A percentile compares a stretch with the other conserved stretches of the same genome.
These are phyloP conservation scores for Pseudocheirus occidentalis DNA, from an alignment of 2,797 vertebrate genomes.

Conservation along the genomic window DNA sequence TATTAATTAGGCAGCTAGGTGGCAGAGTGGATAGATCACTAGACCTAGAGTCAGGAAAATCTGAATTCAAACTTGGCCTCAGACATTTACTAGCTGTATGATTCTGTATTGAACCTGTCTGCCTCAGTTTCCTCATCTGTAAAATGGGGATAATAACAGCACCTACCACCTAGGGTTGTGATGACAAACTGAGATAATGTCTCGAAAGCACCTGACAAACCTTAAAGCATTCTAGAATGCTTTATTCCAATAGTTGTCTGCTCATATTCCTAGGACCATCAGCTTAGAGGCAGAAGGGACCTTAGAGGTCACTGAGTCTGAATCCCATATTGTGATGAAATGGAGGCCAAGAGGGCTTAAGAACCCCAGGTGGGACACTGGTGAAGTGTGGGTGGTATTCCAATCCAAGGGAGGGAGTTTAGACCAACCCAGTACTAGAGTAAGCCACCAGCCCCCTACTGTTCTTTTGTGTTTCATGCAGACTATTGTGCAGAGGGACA, in stretches of 20 bases:
- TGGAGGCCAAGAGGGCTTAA: background rate
- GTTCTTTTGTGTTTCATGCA: background rate
- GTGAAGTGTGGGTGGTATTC: background rate
- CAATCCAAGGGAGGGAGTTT: background rate
- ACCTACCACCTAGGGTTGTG: background rate
- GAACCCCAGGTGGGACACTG: background rate
- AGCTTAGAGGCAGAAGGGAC: background rate
- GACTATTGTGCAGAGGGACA: background rate
- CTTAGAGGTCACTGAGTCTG: background rate
- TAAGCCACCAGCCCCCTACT: background rate
- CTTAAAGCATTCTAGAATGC: background rate
- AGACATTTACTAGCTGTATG: background rate
- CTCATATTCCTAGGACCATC: background rate
- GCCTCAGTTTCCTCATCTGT: background rate
- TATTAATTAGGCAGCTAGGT: background rate
- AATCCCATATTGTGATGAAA: background rate
- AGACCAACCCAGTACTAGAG: background rate
- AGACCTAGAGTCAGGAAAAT: background rate
- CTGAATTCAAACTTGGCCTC: background rate
- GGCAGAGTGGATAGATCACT: background rate
- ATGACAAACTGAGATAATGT: background rate
- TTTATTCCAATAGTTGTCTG: background rate
- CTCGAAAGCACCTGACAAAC: background rate
- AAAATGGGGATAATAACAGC: background rate
- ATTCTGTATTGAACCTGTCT: background rate